phyloP scores from a whole-genome alignment of 2,797 vertebrate genomes.

The Phrynocephalus guinanensis region DNA sequence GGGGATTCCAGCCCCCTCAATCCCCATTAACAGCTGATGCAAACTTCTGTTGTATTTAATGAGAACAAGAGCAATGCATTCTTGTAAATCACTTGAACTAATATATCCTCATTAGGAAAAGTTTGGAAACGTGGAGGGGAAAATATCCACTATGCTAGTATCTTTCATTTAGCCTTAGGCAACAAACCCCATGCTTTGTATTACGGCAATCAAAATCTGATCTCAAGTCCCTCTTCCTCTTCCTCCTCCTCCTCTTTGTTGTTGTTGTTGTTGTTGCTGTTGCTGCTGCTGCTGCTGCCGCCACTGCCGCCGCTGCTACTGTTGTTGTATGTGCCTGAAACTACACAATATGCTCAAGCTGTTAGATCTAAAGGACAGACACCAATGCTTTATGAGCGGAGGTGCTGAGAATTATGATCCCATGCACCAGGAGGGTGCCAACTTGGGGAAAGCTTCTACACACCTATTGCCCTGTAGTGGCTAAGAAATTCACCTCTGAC shows the following conservation, averaged over 20 bases:
- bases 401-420: too few relatives aligned
- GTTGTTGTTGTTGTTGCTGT: neutral
- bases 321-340: too few relatives aligned
- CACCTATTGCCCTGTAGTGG: too few relatives aligned
- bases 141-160: neutral
- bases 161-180: slow-evolving; percentile 14
- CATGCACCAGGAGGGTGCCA: too few relatives aligned
- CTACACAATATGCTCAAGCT: too few relatives aligned
- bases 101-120: slow-evolving; percentile 24
- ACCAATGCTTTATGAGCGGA: too few relatives aligned
- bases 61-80: slow-evolving; percentile 29
- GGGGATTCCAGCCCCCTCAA: slow-evolving; percentile 11
- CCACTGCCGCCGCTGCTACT: too few relatives aligned
- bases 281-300: neutral
- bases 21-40: slow-evolving; percentile 23
- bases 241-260: neutral
- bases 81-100: slow-evolving; percentile 25
- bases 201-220: neutral
- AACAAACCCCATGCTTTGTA: neutral
- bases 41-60: slow-evolving; percentile 39
- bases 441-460: too few relatives aligned
- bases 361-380: too few relatives aligned
- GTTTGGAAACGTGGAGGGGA: neutral
- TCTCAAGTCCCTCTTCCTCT: neutral
- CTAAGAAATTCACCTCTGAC: neutral